Evolutionary conservation across 92 coral and sea anemone species (phyloP).

Genomic region (Phenganax marumi): DNA sequence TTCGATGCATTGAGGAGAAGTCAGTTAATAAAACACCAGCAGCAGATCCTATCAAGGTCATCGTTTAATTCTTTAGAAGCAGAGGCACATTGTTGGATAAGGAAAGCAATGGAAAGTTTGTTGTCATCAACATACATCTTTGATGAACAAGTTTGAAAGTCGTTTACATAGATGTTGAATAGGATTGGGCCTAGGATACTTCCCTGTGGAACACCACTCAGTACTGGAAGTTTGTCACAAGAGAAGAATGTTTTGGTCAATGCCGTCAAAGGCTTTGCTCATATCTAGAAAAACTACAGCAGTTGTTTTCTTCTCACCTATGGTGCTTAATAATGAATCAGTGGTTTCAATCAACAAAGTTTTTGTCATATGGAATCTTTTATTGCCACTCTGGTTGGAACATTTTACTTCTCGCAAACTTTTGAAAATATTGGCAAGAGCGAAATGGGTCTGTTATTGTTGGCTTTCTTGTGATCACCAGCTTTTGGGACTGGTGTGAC

Average conservation of each 20-base stretch:
- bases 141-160: slow-evolving; percentile 1
- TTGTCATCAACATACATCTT: slow-evolving; percentile 16
- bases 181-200: slow-evolving; percentile 36
- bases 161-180: slow-evolving; percentile 28
- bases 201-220: slow-evolving; percentile 37
- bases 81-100: neutral
- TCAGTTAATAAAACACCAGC: slow-evolving; percentile 45
- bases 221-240: slow-evolving; percentile 1
- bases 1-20: slow-evolving; percentile 39
- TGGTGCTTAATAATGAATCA: neutral
- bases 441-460: too few relatives aligned
- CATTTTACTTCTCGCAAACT: slow-evolving; percentile 27
- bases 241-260: too few relatives aligned
- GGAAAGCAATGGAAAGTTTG: slow-evolving; percentile 6
- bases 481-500: neutral
- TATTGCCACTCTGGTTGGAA: slow-evolving; percentile 24
- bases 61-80: slow-evolving; percentile 14
- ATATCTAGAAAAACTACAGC: slow-evolving; percentile 10
- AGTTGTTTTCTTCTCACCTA: neutral
- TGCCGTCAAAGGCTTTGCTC: slow-evolving; percentile 25
- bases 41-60: slow-evolving; percentile 33
- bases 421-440: neutral
- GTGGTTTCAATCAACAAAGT: neutral
- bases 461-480: neutral
- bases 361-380: slow-evolving; percentile 12